phyloP scores from a whole-genome alignment of 2,113 vertebrate genomes.

The Bungarus multicinctus region DNA sequence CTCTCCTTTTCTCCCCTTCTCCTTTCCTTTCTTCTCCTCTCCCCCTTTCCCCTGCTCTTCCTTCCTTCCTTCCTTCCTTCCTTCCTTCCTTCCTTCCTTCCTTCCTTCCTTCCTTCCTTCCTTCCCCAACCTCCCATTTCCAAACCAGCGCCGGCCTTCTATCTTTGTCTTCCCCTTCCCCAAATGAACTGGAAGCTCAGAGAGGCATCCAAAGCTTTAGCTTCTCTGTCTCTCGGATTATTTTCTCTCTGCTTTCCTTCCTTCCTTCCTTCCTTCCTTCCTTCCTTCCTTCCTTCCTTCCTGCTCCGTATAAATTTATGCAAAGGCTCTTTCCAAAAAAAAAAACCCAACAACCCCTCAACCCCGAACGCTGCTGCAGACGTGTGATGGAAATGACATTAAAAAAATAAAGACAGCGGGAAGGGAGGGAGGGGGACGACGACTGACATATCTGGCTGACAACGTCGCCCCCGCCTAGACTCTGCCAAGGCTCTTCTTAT shows the following conservation, averaged over 20 bases:
- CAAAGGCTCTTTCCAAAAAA: not conserved
- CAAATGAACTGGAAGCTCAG: not conserved
- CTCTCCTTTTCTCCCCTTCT: too few species aligned
- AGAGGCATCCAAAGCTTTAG: not conserved
- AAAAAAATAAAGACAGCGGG: not conserved
- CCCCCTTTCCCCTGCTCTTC: not conserved
- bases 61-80: not conserved
- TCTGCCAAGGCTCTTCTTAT: not conserved
- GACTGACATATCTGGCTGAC: not conserved
- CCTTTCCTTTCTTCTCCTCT: too few species aligned
- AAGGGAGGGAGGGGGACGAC: not conserved
- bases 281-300: not conserved
- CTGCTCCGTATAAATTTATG: not conserved
- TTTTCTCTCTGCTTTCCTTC: not conserved
- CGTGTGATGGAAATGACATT: not conserved
- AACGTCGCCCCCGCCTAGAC: not conserved
- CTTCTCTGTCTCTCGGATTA: not conserved
- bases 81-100: too few species aligned
- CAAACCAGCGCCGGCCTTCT: too few species aligned
- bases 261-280: not conserved
- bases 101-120: too few species aligned
- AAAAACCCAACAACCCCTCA: not conserved
- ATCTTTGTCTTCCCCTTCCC: not conserved
- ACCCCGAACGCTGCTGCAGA: not conserved
- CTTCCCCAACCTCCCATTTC: not conserved